Evolutionary conservation across 37 sponge, comb jelly and placozoan genomes (phyloP), one percentile per base, ranked within the genome.

Genomic region (Beroe forskalii): DNA sequence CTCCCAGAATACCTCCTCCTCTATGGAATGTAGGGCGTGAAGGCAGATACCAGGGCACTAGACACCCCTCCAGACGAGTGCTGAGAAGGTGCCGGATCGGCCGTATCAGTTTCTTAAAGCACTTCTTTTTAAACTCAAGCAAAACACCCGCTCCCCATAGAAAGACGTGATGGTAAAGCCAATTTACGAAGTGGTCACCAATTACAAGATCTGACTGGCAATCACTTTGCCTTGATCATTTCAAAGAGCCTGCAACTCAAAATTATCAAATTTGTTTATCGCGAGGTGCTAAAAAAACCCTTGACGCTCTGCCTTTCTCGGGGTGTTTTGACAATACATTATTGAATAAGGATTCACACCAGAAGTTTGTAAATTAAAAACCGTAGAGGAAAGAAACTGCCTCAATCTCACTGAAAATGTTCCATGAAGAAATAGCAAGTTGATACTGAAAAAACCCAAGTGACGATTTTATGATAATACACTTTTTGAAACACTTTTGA

Each of bases 21-120:
- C n/a, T n/a, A n/a, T 36, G 72, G 72, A 69, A 69, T 69, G 28
- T 69, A 69, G 72, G 72, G 72, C 72, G 72, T 69, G 72, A 69
- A 63, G 66, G 66, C 4, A n/a, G n/a, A n/a, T 63, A 30, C 25
- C 60, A 28, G 24, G 3, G 66, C 66, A 28, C 66, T 30, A 63
- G 66, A 63, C 66, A 63, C 25, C 25, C 66, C 25, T 28, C 3
- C 66, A 63, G 66, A 63, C 66, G n/a, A 28, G 25, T 28, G 66
- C 66, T n/a, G n/a, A n/a, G 25, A 28, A 30, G 2, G 20, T 24
- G 66, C 66, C 25, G 28, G 66, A 63, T 63, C 25, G 66, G 24
- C 4, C 28, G 72, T 69, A 69, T 69, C 72, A 69, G 9, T 69
- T 27, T 27, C 72, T 17, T 27, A 64, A 64, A 64, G 66, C 30